phyloP scores from a whole-genome alignment of 2,888 invertebrate species.

The Pyrrhopygopsis socrates region DNA sequence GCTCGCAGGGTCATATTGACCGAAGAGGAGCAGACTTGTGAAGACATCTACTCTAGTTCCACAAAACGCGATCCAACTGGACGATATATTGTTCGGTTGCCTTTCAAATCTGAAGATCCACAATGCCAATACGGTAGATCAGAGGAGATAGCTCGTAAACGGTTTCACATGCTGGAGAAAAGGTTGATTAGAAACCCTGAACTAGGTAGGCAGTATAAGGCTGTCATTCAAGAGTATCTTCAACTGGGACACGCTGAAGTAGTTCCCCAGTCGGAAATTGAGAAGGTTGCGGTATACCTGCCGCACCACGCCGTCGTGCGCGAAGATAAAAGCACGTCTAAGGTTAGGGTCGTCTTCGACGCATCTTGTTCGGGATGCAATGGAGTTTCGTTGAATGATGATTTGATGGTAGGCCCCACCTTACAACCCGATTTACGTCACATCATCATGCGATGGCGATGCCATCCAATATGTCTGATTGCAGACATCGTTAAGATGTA shows the following conservation, averaged over 20 bases:
- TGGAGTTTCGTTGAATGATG: slow-evolving; percentile 79
- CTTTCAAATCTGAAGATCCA: slow-evolving; percentile 28
- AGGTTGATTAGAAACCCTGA: slow-evolving; percentile 37
- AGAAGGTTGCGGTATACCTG: slow-evolving; percentile 63
- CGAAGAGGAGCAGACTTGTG: slow-evolving; percentile 28
- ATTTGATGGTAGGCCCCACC: slow-evolving; percentile 76
- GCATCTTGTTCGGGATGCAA: slow-evolving; percentile 69
- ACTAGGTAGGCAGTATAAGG: slow-evolving; percentile 61
- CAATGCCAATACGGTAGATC: slow-evolving; percentile 32
- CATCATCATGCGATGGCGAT: slow-evolving; percentile 82
- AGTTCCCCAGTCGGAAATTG: slow-evolving; percentile 29
- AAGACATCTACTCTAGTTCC: slow-evolving; percentile 20
- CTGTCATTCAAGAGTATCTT: slow-evolving; percentile 71
- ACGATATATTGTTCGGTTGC: slow-evolving; percentile 11
- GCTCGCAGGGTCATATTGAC: not conserved
- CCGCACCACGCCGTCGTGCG: slow-evolving; percentile 85
- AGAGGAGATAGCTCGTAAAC: slow-evolving; percentile 40
- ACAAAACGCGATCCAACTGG: slow-evolving; percentile 26
- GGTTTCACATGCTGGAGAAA: slow-evolving; percentile 54
- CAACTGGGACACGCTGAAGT: slow-evolving; percentile 66
- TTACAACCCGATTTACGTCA: slow-evolving; percentile 82
- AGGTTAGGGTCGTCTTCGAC: slow-evolving; percentile 83
- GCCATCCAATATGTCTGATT: slow-evolving; percentile 72
- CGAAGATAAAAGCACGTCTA: slow-evolving; percentile 76
- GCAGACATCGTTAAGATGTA: slow-evolving; percentile 86